phyloP scores from a whole-genome alignment of 92 coral and sea anemone species.

The Heliopora coerulea region DNA sequence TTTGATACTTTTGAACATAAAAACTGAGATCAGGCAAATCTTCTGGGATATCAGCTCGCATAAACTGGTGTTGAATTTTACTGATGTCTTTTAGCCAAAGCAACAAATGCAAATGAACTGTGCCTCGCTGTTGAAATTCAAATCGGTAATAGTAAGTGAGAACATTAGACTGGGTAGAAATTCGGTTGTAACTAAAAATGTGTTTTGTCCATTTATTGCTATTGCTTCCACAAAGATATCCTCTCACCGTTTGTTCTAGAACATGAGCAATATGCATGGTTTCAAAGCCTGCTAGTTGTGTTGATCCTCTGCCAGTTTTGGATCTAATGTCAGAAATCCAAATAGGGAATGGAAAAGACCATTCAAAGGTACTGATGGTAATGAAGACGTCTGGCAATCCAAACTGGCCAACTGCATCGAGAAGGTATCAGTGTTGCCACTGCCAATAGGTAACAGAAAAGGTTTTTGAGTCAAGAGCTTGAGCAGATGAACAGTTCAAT shows the following conservation, averaged over 20 bases:
- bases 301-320: conserved; percentile 42
- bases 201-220: conserved; percentile 40
- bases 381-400: conserved; percentile 55
- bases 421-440: conserved; percentile 56
- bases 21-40: not conserved
- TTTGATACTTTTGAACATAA: not conserved
- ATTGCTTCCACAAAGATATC: conserved; percentile 51
- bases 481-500: conserved; percentile 42
- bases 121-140: conserved; percentile 40
- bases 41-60: conserved; percentile 27
- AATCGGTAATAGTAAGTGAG: conserved; percentile 34
- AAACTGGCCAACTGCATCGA: conserved; percentile 64
- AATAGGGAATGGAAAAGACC: conserved; percentile 58
- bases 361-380: conserved; percentile 62
- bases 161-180: not conserved
- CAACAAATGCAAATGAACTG: conserved; percentile 17
- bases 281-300: conserved; percentile 34
- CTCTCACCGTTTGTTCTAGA: conserved; percentile 53
- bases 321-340: conserved; percentile 30
- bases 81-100: conserved; percentile 2
- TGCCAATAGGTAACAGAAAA: conserved; percentile 59
- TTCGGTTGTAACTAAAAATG: conserved; percentile 9
- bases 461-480: conserved; percentile 50
- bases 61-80: not conserved
- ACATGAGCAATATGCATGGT: conserved; percentile 47